A percentile compares a stretch with the other conserved stretches of the same genome.
These are phyloP conservation scores for Buteo buteo DNA, from an alignment of 2,113 vertebrate species.

Conservation along the genomic window DNA sequence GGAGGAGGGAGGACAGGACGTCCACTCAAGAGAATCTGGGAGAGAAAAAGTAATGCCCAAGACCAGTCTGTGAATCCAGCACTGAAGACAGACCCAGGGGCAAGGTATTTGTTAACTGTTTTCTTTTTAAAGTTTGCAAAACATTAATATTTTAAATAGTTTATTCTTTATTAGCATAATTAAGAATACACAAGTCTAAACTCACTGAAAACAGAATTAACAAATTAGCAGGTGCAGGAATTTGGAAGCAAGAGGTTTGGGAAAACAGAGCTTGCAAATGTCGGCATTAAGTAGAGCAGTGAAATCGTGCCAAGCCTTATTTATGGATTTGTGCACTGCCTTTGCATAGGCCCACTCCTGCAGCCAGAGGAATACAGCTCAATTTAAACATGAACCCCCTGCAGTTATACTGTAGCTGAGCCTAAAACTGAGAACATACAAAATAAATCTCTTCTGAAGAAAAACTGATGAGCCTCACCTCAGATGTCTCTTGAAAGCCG, in stretches of 20 bases:
- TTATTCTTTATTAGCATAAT: constrained; percentile 61
- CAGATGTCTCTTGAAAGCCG: neutral
- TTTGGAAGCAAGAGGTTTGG: constrained; percentile 47
- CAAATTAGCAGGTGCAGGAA: constrained; percentile 62
- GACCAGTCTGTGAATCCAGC: neutral
- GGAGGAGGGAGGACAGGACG: neutral
- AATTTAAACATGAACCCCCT: constrained; percentile 13
- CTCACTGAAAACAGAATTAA: constrained; percentile 68
- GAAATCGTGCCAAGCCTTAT: constrained; percentile 36
- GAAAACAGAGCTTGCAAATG: constrained; percentile 47
- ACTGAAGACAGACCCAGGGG: neutral
- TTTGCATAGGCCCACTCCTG: neutral
- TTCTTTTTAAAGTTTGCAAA: constrained; percentile 15
- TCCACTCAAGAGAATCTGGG: neutral
- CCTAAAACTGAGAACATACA: neutral
- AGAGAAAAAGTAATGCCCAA: neutral
- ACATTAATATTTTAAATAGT: constrained; percentile 53
- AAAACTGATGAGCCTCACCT: neutral
- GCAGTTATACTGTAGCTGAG: neutral
- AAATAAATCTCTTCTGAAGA: neutral
- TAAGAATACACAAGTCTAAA: constrained; percentile 56
- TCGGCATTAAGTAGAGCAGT: constrained; percentile 31
- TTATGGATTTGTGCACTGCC: constrained; percentile 15
- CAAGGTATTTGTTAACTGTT: neutral
- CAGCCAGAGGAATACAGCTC: neutral